A percentile compares a stretch with the other conserved stretches of the same genome.
phyloP scores from a whole-genome alignment of 2,113 vertebrate genomes.

The Zosterops japonicus region DNA sequence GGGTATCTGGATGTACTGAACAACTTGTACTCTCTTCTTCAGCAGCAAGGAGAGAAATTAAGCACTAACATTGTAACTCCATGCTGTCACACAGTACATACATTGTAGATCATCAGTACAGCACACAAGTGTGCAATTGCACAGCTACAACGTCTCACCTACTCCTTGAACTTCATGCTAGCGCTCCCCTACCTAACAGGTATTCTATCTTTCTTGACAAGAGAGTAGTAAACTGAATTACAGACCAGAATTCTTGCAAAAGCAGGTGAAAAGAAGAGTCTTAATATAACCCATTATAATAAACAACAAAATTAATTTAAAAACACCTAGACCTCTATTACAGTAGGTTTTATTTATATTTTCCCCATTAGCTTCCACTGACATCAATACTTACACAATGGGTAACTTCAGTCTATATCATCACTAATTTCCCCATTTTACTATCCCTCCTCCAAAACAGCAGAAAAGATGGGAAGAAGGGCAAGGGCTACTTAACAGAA shows the following conservation, averaged over 20 bases:
- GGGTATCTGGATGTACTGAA: neutral
- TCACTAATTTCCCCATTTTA: neutral
- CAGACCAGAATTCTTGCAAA: neutral
- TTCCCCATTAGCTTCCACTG: neutral
- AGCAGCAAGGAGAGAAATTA: neutral
- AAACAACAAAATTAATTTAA: neutral
- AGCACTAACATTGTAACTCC: neutral
- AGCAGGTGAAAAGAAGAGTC: neutral
- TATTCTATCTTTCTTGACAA: neutral
- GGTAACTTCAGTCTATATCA: neutral
- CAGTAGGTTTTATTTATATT: neutral
- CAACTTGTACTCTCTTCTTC: neutral
- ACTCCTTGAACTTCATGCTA: neutral
- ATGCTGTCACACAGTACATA: neutral
- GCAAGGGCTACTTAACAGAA: neutral
- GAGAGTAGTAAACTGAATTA: neutral
- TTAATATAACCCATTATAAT: neutral
- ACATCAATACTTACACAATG: neutral
- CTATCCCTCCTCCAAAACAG: neutral
- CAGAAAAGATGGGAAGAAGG: neutral
- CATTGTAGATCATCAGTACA: neutral
- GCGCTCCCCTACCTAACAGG: neutral
- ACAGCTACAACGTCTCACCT: neutral
- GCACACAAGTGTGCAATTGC: accelerated
- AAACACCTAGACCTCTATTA: neutral